These are phyloP conservation scores for Teinopalpus imperialis DNA, from an alignment of 2,888 invertebrate species.

Conservation along the genomic window DNA sequence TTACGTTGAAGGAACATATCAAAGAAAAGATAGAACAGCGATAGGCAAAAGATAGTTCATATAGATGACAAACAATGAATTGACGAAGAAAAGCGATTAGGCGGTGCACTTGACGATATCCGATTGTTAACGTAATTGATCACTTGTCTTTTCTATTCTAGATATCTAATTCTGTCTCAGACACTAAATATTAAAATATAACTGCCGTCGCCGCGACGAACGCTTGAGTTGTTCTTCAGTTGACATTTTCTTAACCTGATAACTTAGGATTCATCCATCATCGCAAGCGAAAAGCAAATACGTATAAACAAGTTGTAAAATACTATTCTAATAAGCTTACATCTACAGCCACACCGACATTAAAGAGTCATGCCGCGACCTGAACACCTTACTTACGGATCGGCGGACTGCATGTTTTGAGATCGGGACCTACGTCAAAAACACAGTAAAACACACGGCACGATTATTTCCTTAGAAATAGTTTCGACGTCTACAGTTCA, in stretches of 20 bases:
- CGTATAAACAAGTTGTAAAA: conserved; percentile 32
- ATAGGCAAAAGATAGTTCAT: conserved; percentile 28
- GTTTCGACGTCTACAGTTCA: conserved; percentile 46
- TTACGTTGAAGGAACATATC: conserved; percentile 31
- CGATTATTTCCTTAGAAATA: conserved; percentile 59
- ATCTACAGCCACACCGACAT: conserved; percentile 69
- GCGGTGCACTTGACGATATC: conserved; percentile 26
- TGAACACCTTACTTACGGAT: conserved; percentile 78
- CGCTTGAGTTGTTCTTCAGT: conserved; percentile 35
- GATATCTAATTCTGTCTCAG: conserved; percentile 45
- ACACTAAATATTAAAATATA: conserved; percentile 48
- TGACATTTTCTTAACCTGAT: conserved; percentile 36
- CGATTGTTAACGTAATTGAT: conserved; percentile 30
- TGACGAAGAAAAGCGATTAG: conserved; percentile 30
- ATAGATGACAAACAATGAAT: conserved; percentile 29
- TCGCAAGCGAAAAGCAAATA: conserved; percentile 57
- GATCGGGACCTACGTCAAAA: conserved; percentile 82
- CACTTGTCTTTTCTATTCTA: conserved; percentile 27
- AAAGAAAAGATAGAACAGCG: conserved; percentile 26
- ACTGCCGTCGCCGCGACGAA: conserved; percentile 52
- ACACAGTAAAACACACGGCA: conserved; percentile 78
- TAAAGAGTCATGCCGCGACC: conserved; percentile 68
- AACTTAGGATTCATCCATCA: conserved; percentile 38
- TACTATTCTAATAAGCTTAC: conserved; percentile 65
- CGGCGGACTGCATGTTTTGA: conserved; percentile 79